Evolutionary conservation across 2,797 vertebrate species (phyloP).

Genomic region (Hydrophis major): DNA sequence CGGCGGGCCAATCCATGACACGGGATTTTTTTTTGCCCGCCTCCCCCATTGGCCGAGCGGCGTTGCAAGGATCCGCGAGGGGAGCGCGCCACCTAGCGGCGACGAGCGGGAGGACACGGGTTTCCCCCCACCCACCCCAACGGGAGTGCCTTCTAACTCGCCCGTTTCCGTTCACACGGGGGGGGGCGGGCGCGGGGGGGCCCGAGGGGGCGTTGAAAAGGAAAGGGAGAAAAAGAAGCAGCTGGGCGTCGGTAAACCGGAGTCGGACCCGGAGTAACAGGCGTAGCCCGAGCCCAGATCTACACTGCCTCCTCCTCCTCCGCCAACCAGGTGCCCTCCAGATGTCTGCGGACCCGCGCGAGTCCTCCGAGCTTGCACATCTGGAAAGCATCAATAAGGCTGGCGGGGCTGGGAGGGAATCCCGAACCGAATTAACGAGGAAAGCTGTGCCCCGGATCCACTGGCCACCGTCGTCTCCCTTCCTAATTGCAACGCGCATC

Average conservation of each 20-base stretch:
- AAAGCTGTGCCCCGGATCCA: not conserved
- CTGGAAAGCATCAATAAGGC: not conserved
- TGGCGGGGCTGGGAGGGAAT: rapidly evolving
- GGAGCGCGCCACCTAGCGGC: slow-evolving; percentile 68
- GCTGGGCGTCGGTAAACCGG: not conserved
- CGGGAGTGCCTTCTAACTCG: not conserved
- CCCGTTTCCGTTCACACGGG: not conserved
- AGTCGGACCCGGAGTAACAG: not conserved
- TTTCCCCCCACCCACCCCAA: not conserved
- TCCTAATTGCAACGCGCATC: not conserved
- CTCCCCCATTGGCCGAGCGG: slow-evolving; percentile 11
- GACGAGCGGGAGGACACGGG: not conserved
- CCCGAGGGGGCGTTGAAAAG: rapidly evolving
- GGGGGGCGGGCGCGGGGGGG: too few species aligned
- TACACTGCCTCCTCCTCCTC: not conserved
- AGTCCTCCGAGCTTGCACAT: not conserved
- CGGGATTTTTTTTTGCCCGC: not conserved
- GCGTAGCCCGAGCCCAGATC: not conserved
- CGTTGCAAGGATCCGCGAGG: slow-evolving; percentile 13
- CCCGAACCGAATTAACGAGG: not conserved
- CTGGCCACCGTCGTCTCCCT: not conserved
- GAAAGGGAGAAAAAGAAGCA: too few species aligned
- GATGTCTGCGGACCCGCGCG: not conserved
- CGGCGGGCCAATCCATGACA: not conserved
- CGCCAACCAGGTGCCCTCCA: not conserved